Evolutionary conservation across 2,797 vertebrate species (phyloP), one percentile per base, ranked within the genome.

Genomic region (Onychomys torridus): DNA sequence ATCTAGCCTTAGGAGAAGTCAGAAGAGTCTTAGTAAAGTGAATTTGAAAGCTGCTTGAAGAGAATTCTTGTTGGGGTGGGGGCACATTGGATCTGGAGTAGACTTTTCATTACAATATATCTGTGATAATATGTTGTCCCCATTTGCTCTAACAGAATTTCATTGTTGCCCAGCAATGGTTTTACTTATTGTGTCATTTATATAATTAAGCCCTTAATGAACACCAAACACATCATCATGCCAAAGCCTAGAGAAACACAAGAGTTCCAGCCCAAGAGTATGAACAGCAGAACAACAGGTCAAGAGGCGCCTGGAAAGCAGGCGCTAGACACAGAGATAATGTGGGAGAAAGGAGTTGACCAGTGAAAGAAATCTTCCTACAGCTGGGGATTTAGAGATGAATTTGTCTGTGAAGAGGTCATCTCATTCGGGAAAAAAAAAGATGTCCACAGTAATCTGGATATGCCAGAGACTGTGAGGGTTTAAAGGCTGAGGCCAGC

Each of bases 121-220:
- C 40, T 95, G 40, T 73, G 67, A 90, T 90, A 86, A 55, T n/a
- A 59, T 7, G 1, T 37, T 75, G n/a, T 82, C 78, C 71, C 46
- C 46, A 65, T 87, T 94, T 27, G 77, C 71, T 55, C 89, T 79
- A 94, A 81, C 19, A 81, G 40, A 61, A 69, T 32, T 59, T 79
- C 76, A 59, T 84, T n/a, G 19, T 78, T 87, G 43, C 71, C 59
- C 75, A 2, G 34, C n/a, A 81, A 59, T 73, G 37, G 52, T 19
- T 77, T 55, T 40, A 93, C 82, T 91, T 27, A 69, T 88, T 90
- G 17, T 12, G 81, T 86, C 25, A 63, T 78, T 96, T 81, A 63
- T 85, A 59, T 71, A 61, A 67, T 92, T 32, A 84, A 88, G 49
- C 34, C 34, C 67, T 93, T 81, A 82, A 93, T 85, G 81, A 93